phyloP scores from a whole-genome alignment of 2,113 vertebrate genomes.

The Triplophysa dalaica region DNA sequence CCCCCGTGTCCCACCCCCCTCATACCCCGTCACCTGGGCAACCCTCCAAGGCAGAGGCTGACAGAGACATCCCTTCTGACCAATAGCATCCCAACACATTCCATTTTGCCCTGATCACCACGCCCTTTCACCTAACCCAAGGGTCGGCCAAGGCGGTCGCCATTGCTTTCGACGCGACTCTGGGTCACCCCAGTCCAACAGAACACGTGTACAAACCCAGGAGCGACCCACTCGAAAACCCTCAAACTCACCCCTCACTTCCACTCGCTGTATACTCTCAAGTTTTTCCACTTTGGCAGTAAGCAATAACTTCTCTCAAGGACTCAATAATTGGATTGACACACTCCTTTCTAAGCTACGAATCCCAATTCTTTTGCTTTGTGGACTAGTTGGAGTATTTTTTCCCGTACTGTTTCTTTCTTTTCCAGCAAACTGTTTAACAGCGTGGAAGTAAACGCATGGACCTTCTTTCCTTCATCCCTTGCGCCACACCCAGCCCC shows the following conservation, averaged over 20 bases:
- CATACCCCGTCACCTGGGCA: slow-evolving; percentile 87
- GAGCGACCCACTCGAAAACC: slow-evolving; percentile 62
- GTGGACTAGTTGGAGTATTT: slow-evolving; percentile 65
- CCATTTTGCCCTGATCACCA: slow-evolving; percentile 59
- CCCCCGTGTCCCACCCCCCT: slow-evolving; percentile 83
- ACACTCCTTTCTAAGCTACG: slow-evolving; percentile 47
- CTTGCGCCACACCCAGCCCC: background rate
- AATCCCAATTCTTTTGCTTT: slow-evolving; percentile 65
- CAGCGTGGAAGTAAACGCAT: slow-evolving; percentile 41
- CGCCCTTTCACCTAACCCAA: slow-evolving; percentile 41
- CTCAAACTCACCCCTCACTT: slow-evolving; percentile 42
- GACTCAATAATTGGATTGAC: slow-evolving; percentile 72
- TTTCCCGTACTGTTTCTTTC: slow-evolving; percentile 54
- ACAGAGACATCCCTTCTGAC: slow-evolving; percentile 93
- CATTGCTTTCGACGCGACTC: slow-evolving; percentile 59
- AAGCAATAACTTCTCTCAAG: slow-evolving; percentile 81
- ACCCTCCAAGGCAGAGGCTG: slow-evolving; percentile 86
- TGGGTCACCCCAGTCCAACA: slow-evolving; percentile 63
- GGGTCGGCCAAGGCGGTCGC: slow-evolving; percentile 47
- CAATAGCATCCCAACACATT: slow-evolving; percentile 85
- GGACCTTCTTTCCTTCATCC: slow-evolving; percentile 16
- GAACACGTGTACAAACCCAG: slow-evolving; percentile 73
- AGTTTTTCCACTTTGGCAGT: slow-evolving; percentile 56
- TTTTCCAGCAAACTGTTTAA: slow-evolving; percentile 44
- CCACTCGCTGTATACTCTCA: slow-evolving; percentile 18